Conservation (phyloP, 2,888 invertebrate genomes). For the Argyra leucocephala region DNA sequence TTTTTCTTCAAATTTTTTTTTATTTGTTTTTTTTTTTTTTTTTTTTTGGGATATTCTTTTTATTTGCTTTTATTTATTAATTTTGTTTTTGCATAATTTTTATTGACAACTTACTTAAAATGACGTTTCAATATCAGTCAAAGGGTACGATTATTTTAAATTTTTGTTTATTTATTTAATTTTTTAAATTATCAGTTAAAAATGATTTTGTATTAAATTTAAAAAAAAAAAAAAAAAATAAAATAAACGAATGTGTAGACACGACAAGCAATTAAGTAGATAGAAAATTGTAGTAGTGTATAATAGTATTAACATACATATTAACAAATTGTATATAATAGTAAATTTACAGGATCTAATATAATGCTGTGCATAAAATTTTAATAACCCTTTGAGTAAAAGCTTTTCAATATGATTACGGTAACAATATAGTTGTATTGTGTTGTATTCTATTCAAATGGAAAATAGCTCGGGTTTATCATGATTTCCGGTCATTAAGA, state of each 20-base stretch:
- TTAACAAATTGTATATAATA: no score
- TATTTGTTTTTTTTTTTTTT: not conserved
- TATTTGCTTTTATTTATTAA: not conserved
- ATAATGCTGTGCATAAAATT: no score
- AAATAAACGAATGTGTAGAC: no score
- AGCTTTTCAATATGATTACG: no score
- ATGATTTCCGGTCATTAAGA: constrained; percentile 2
- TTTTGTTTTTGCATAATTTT: not conserved
- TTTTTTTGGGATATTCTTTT: not conserved
- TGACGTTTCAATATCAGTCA: not conserved
- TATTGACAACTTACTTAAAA: not conserved
- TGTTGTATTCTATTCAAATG: no score
- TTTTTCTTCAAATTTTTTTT: not conserved
- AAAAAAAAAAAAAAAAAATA: not conserved
- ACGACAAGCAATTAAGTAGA: no score
- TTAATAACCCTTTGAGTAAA: no score
- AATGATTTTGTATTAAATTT: not conserved
- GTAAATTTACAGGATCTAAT: no score
- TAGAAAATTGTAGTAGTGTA: no score
- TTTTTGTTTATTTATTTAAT: not conserved
- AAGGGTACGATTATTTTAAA: not conserved
- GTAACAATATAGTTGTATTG: no score
- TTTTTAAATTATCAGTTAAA: not conserved
- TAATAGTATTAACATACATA: no score
- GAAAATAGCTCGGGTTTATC: not conserved